Percentiles rank a stretch among this genome's conserved stretches.
phyloP scores from a whole-genome alignment of 1,140 invertebrate genomes.

The Lepidurus apus region DNA sequence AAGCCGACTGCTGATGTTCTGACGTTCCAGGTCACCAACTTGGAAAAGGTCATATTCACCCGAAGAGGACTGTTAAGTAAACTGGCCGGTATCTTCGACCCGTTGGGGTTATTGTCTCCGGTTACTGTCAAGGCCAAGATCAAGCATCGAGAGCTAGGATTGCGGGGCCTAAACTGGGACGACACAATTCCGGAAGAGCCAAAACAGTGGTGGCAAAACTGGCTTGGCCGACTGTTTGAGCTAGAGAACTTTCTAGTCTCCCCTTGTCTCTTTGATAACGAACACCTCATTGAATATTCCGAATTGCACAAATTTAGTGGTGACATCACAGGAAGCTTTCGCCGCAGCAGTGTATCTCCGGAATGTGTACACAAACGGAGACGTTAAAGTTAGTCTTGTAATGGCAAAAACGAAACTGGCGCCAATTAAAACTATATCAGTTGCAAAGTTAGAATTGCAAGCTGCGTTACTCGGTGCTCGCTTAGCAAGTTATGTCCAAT shows the following conservation, averaged over 20 bases:
- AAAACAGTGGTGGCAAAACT: conserved; percentile 36
- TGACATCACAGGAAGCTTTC: conserved; percentile 33
- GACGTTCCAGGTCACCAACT: not conserved
- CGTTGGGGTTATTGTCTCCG: not conserved
- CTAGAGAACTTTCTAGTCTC: not conserved
- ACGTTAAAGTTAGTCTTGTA: conserved; percentile 11
- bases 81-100: conserved; percentile 7
- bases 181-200: conserved; percentile 32
- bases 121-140: conserved; percentile 24
- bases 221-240: conserved; percentile 24
- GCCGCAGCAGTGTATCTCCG: conserved; percentile 32
- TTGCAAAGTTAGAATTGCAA: conserved; percentile 20
- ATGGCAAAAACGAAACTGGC: conserved; percentile 36
- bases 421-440: conserved; percentile 28
- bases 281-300: not conserved
- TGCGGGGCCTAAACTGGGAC: conserved; percentile 34
- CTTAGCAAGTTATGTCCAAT: not conserved
- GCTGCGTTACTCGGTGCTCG: conserved; percentile 27
- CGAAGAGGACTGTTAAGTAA: not conserved
- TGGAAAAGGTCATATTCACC: not conserved
- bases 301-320: conserved; percentile 35
- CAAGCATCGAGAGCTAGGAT: not conserved
- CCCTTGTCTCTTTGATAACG: not conserved
- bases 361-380: not conserved
- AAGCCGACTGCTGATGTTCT: not conserved